A percentile compares a stretch with the other conserved stretches of the same genome.
phyloP scores from a whole-genome alignment of 2,888 invertebrate genomes.

The Melinaea marsaeus region DNA sequence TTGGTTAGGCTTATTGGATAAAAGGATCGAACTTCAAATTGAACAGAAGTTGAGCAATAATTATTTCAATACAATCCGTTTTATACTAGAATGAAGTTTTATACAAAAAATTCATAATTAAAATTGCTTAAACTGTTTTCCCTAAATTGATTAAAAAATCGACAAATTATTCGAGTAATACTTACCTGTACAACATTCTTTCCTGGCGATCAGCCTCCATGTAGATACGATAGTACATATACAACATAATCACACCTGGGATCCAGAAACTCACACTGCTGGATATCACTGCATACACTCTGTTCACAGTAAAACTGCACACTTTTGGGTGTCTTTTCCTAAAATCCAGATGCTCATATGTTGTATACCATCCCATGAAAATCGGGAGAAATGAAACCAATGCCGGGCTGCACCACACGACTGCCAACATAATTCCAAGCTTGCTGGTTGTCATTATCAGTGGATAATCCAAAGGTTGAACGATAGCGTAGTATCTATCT shows the following conservation, averaged over 20 bases:
- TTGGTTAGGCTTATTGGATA: not conserved
- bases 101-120: too few relatives aligned
- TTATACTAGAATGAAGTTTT: too few relatives aligned
- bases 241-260: constrained; percentile 94
- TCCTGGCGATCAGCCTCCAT: constrained; percentile 91
- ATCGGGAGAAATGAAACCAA: constrained; percentile 96
- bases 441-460: constrained; percentile 92
- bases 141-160: not conserved
- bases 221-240: constrained; percentile 94
- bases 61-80: not conserved
- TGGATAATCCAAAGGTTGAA: constrained; percentile 95
- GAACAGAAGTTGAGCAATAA: not conserved
- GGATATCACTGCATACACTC: constrained; percentile 90
- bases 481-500: constrained; percentile 94
- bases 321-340: constrained; percentile 82
- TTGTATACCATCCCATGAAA: constrained; percentile 97
- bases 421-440: constrained; percentile 88
- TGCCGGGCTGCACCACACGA: constrained; percentile 95
- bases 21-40: constrained; percentile 6
- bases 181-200: constrained; percentile 89
- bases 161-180: constrained; percentile 18
- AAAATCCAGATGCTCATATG: constrained; percentile 85
- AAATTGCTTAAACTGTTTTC: too few relatives aligned
- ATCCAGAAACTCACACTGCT: constrained; percentile 96
- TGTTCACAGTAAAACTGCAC: constrained; percentile 92